Base-by-base conservation (phyloP, 2,113 vertebrate species). In the Fulica atra region DNA sequence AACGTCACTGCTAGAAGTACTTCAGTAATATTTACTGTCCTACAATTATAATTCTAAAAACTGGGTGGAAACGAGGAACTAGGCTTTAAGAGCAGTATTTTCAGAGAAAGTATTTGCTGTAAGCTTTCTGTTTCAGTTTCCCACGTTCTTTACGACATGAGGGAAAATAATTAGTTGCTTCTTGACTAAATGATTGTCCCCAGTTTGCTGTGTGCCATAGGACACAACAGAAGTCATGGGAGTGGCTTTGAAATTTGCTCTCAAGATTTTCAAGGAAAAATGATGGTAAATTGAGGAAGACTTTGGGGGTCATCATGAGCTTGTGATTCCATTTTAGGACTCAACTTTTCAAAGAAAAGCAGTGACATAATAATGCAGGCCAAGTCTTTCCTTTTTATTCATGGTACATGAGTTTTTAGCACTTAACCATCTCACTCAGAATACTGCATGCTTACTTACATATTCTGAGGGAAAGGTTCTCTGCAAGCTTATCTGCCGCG, bases 81-180 rank as follows among this genome's bases (percentile, higher is more conserved):
- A 28, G 84, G 16, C 54, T 77, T 13, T 15, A 71, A 57, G 33
- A 84, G 29, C 8, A 25, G 3, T 23, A 40, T 90, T 95, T 90
- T 44, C 72, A 26, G 16, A 17, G 56, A 9, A 70, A 88, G 11
- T 44, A 28, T 88, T 86, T 69, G 36, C 70, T 29, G 28, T 48
- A 86, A 84, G 35, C 31, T 66, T 95, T 89, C 77, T 81, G 18
- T 79, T 92, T 81, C 68, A 36, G 3, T 86, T 94, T 77, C 18
- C 26, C 29, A 60, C 18, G 5, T 54, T 87, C 35, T 89, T 76
- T 86, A 60, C 50, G 59, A 60, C 50, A 69, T 31, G 26, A 94
- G 29, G 89, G 86, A 96, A 92, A 92, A 91, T 80, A 94, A 85
- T 92, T 72, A 94, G 76, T 74, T 96, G 28, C 74, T 91, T 57